Evolutionary conservation across 2,797 vertebrate species (phyloP).

Genomic region (Chrosomus eos): DNA sequence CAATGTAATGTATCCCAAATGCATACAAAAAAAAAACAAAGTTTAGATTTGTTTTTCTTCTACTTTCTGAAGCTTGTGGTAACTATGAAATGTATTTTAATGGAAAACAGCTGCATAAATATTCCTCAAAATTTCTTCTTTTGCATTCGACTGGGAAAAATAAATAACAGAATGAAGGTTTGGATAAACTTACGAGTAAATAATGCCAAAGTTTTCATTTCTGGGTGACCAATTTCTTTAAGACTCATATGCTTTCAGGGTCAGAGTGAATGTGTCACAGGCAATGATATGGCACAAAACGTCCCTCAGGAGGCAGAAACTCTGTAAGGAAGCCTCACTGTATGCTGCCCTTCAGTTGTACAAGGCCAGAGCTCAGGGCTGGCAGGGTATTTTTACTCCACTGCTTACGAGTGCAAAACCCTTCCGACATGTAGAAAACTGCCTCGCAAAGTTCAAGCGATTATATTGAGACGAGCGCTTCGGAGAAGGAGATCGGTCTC

Average conservation of each 20-base stretch:
- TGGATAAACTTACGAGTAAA: background rate
- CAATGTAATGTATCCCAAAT: background rate
- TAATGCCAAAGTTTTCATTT: background rate
- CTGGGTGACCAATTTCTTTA: background rate
- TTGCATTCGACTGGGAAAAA: background rate
- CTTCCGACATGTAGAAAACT: constrained; percentile 22
- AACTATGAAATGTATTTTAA: background rate
- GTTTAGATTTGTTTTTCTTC: too few species aligned
- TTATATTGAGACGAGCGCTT: constrained; percentile 30
- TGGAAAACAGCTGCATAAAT: background rate
- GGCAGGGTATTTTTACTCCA: constrained; percentile 43
- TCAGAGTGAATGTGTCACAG: constrained; percentile 31
- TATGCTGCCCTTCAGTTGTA: constrained; percentile 38
- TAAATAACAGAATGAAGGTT: background rate
- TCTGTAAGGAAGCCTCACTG: constrained; percentile 11
- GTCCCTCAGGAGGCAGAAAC: constrained; percentile 11
- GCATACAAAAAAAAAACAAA: background rate
- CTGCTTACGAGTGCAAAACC: constrained; percentile 47
- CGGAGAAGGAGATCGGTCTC: constrained; percentile 13
- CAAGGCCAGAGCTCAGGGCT: constrained; percentile 39
- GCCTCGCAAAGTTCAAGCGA: constrained; percentile 41
- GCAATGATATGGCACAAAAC: background rate
- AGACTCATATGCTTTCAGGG: background rate
- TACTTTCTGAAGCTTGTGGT: background rate
- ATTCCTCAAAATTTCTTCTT: background rate